Base-by-base conservation (phyloP, 2,797 vertebrate genomes). In the Xiphophorus birchmanni region DNA sequence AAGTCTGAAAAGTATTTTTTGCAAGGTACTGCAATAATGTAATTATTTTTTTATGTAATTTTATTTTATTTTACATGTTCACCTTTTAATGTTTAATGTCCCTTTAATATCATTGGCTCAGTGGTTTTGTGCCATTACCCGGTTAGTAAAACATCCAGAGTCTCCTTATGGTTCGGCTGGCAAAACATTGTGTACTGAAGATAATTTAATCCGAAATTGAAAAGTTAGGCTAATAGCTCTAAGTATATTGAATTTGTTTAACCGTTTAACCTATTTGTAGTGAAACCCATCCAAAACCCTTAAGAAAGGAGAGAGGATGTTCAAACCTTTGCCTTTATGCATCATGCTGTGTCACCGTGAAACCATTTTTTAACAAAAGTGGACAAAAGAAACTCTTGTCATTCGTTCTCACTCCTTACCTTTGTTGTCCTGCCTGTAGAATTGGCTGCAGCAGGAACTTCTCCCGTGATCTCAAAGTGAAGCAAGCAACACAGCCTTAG, bases 11-110 rank as follows among this genome's bases (percentile, higher is more conserved):
- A 45, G 26, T 45, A 45, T 44, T 72, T 54, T 72, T 72, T 71
- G 67, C 67, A 71, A 18, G 40, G 67, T 2, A 26, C 21, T 44
- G 10, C 5, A 42, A 69, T 42, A 69, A 42, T 67, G 8, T 67
- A 40, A 32, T 32, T 32, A 32, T 15, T 67, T 10, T 21, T 35
- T 40, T 1, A 18, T 65, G 35, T 67, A 0, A 63, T 35, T 60
- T 60, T 78, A 75, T 58, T 29, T 50, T 63, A 10, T 17, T 60
- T 77, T 75, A 76, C 76, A 82, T 87, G 18, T 84, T 91, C 90
- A 91, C 91, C 91, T 93, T 92, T 85, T 74, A 87, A 44, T 2
- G 45, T 8, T 45, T 76, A 89, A 75, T 84, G 89, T 84, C 37
- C 84, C 78, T 85, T 87, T 86, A 84, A 67, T 85, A 29, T 52